Evolutionary conservation across 2,113 vertebrate genomes (phyloP).

Genomic region (Erinaceus europaeus): DNA sequence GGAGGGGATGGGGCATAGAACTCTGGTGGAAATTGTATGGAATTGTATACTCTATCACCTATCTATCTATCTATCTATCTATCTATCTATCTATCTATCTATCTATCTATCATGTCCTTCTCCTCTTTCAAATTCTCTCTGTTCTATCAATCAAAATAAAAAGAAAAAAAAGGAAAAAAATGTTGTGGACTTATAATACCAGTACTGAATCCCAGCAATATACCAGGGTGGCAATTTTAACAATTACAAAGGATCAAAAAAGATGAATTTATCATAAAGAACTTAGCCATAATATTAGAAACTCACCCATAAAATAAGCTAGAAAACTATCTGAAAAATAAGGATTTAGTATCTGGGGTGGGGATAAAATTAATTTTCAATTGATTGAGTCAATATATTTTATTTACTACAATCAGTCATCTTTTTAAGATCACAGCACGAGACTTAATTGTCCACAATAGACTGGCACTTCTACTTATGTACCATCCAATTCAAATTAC

Average conservation of each 20-base stretch:
- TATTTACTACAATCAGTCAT: background rate
- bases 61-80: too few species aligned
- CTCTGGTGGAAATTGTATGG: too few species aligned
- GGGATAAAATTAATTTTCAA: background rate
- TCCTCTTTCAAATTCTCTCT: too few species aligned
- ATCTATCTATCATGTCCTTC: too few species aligned
- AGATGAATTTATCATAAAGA: background rate
- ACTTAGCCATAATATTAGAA: background rate
- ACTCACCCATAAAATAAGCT: background rate
- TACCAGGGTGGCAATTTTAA: too few species aligned
- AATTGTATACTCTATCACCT: too few species aligned
- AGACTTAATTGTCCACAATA: background rate
- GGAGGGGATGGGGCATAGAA: too few species aligned
- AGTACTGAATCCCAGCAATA: too few species aligned
- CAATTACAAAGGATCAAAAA: background rate
- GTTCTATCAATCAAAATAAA: too few species aligned
- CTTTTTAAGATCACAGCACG: background rate
- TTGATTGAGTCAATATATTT: background rate
- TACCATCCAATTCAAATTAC: constrained; percentile 28
- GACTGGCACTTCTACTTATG: background rate
- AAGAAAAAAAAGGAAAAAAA: too few species aligned
- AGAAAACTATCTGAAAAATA: background rate
- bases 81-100: too few species aligned
- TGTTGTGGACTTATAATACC: too few species aligned
- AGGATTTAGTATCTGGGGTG: background rate